Base-by-base conservation (phyloP, 2,888 invertebrate species). In the Heliconius cydno region DNA sequence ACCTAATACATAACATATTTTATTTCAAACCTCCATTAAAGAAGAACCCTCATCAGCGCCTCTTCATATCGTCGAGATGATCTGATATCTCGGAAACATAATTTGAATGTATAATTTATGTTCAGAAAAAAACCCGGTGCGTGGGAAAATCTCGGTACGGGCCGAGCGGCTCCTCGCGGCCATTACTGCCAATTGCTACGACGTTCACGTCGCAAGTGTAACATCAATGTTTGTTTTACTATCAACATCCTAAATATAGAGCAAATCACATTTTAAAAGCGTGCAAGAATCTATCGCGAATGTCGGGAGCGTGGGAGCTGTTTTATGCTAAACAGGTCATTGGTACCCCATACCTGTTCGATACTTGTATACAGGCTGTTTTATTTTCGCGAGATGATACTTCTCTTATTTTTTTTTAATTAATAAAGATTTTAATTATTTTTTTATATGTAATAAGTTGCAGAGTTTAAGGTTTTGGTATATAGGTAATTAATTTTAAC, bases 211-310 rank as follows among this genome's bases (percentile, higher is more conserved):
- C 87, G 85, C 87, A 88, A 88, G 86, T 89, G 88, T 91, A 90
- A 89, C 88, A 92, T 92, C 91, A 90, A 92, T 91, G 92, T 91
- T 91, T 91, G 90, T 92, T 92, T 92, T 93, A 92, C 91, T 92
- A 92, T 88, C 88, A 89, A 89, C 88, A 92, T 93, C 94, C 94
- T 94, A 92, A 94, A 94, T 94, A 94, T 94, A 94, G 94, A 94
- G 94, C 94, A 94, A 92, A 94, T 93, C 93, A 92, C 91, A 91
- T 89, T 88, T 90, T 83, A 83, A 87, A 90, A 92, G 92, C 94
- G 94, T 94, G 94, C 92, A 94, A 94, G 94, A 94, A 94, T 94
- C 94, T 94, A 94, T 94, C 91, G 92, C 90, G 88, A 91, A 89
- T 81, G 86, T 85, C 84, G 85, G 88, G 90, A 91, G 87, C 94